Base-by-base conservation (phyloP, 2,797 vertebrate species). In the Todus mexicanus region DNA sequence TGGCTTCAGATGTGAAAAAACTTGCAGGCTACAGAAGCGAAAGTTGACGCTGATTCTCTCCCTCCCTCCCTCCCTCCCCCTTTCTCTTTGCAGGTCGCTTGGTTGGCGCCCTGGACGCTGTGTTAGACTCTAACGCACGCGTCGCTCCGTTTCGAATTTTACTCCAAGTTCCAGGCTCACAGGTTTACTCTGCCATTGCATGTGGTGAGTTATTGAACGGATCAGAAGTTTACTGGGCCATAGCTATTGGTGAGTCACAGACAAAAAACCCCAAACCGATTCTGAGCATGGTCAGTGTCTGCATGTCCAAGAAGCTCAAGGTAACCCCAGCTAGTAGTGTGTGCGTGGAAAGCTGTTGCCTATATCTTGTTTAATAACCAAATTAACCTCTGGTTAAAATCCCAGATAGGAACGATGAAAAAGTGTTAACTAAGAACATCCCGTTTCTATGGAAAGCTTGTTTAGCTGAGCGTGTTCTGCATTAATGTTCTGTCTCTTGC, bases 101-200 rank as follows among this genome's bases (percentile, higher is more conserved):
- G 95, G 99, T 99, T 21, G 99, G 99, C 18, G 99, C 99, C 3
- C 96, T 99, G 96, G 99, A 99, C 9, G 98, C 99, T 0, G 98
- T 99, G 89, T 95, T 99, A 97, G 99, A 99, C 96, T 99, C 99
- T 68, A 99, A 98, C 0, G 99, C 99, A 7, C 98, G 99, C 0
- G 98, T 99, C 4, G 98, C 99, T 12, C 99, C 99, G 0, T 99
- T 99, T 95, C 98, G 99, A 82, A 99, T 99, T 94, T 98, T 99
- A 76, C 98, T 99, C 33, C 99, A 99, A 96, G 98, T 99, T 37
- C 99, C 99, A 1, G 98, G 98, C 75, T 99, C 98, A 26, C 99
- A 98, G 97, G 97, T 98, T 97, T 99, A 99, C 98, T 99, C 99
- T 98, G 98, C 98, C 95, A 98, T 99, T 69, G 99, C 99, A 86